Evolutionary conservation across 2,113 vertebrate genomes (phyloP), one percentile per base, ranked within the genome.

Genomic region (Numida meleagris): DNA sequence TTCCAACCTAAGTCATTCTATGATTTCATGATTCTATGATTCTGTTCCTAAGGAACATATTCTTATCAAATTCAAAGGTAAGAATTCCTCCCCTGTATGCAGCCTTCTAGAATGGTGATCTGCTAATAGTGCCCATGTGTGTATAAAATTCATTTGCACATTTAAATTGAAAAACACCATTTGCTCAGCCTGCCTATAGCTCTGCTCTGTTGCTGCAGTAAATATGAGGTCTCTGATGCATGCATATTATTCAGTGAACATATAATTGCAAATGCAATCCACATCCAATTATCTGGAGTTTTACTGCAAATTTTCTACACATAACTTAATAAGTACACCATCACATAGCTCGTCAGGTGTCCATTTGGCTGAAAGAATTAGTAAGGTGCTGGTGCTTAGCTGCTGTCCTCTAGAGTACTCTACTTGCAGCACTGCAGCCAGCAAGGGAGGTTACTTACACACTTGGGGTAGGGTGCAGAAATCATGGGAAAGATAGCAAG

Each of bases 161-260:
- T 91, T 88, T 82, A 85, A 91, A 95, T 91, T 93, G 50, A 91
- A 90, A 89, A 82, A 59, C 67, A 88, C 79, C 65, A 94, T 89
- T 95, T 94, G 61, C 71, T 94, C 51, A 72, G 87, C 33, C 61
- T 88, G 72, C 59, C 68, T 85, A 4, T 73, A 83, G 71, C 78
- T 48, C 4, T 71, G 67, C 12, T 46, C 4, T 88, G 59, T 96
- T 75, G 55, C 61, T 88, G 59, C 50, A 48, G 21, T 10, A 55
- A 91, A 53, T 88, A 95, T 88, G 88, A 88, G 79, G 34, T 93
- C 58, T 91, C 72, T 85, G 82, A 93, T 63, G 43, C 38, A 76
- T 79, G 50, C 24, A 25, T 88, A 84, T 89, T 85, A 90, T 38
- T 45, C 67, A 63, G 71, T 71, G 72, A 95, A 77, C 17, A 51